phyloP scores from a whole-genome alignment of 2,888 invertebrate genomes.

The Apotomis capreana region DNA sequence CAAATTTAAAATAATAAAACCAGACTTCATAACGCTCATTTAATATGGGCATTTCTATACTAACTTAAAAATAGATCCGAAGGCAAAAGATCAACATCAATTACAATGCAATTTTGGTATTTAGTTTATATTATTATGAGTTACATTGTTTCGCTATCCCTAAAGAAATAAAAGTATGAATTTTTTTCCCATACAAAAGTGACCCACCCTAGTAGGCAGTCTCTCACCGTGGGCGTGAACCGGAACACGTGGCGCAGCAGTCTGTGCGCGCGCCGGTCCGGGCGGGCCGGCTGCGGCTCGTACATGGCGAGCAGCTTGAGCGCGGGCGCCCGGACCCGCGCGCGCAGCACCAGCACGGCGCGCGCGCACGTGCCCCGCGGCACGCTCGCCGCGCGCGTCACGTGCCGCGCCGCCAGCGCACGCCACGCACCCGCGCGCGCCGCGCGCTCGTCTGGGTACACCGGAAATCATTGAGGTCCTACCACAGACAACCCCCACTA shows the following conservation, averaged over 20 bases:
- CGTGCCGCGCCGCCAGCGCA: conserved; percentile 55
- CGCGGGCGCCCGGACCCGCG: conserved; percentile 54
- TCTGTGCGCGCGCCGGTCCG: conserved; percentile 55
- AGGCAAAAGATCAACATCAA: no score
- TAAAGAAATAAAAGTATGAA: no score
- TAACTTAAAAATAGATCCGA: no score
- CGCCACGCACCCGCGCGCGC: conserved; percentile 62
- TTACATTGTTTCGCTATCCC: no score
- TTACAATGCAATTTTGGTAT: no score
- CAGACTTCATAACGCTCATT: no score
- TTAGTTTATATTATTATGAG: no score
- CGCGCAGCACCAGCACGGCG: conserved; percentile 61
- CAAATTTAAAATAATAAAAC: no score
- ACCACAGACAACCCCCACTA: no score
- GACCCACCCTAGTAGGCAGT: no score
- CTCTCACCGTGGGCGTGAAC: conserved; percentile 60
- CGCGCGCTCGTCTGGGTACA: conserved; percentile 66
- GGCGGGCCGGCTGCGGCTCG: conserved; percentile 54
- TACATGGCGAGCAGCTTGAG: conserved; percentile 70
- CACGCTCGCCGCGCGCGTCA: conserved; percentile 45
- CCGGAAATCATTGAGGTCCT: neutral
- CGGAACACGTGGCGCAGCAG: conserved; percentile 71
- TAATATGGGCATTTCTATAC: no score
- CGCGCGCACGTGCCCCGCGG: conserved; percentile 51
- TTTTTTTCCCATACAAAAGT: no score